Conservation (phyloP, 2,113 vertebrate genomes). For the Apistogramma diplotaenia region DNA sequence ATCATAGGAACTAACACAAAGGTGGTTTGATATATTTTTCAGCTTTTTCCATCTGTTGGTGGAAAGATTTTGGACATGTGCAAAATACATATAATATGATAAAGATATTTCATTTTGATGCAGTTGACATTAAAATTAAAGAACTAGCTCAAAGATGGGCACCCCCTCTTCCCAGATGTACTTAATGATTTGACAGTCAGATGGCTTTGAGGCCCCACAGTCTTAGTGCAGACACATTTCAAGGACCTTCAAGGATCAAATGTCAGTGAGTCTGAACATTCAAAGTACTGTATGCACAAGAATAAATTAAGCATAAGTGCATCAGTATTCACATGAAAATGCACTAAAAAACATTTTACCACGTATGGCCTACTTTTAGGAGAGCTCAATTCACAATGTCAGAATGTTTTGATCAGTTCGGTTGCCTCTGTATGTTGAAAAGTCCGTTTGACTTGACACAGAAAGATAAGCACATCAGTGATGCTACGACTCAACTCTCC, state of each 20-base stretch:
- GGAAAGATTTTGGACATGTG: too few relatives aligned
- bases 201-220: background rate
- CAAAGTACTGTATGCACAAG: background rate
- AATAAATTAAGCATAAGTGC: background rate
- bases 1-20: too few relatives aligned
- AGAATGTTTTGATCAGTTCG: background rate
- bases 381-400: background rate
- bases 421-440: too few relatives aligned
- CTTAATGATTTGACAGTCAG: background rate
- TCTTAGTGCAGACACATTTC: background rate
- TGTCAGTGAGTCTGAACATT: background rate
- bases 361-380: background rate
- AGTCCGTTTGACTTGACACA: background rate
- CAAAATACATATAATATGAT: too few relatives aligned
- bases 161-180: background rate
- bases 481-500: background rate
- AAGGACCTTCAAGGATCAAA: background rate
- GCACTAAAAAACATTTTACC: background rate
- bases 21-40: too few relatives aligned
- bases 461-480: background rate
- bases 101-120: background rate
- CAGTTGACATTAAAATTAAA: background rate
- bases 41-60: too few relatives aligned
- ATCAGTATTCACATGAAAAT: background rate
- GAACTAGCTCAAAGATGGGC: background rate